phyloP scores from a whole-genome alignment of 2,888 invertebrate species.

The Microchrysa polita region DNA sequence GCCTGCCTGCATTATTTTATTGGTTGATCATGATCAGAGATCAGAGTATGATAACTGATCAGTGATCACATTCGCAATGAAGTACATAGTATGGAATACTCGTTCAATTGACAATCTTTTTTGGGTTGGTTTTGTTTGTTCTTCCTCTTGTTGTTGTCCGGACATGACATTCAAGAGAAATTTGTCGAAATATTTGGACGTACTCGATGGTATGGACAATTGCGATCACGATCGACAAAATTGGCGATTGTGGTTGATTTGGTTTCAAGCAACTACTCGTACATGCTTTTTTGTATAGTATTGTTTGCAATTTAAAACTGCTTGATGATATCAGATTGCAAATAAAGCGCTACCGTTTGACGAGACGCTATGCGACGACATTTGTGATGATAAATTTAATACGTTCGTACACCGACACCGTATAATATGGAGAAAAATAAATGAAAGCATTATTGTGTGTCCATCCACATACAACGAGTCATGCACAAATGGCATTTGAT shows the following conservation, averaged over 20 bases:
- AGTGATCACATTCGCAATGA: slow-evolving; percentile 2
- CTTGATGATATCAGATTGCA: slow-evolving; percentile 10
- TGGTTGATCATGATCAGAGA: no score
- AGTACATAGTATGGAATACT: no score
- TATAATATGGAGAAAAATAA: neutral
- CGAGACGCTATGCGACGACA: no score
- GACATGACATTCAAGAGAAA: neutral
- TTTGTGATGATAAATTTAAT: neutral
- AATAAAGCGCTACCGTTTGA: neutral
- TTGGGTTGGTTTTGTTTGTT: neutral
- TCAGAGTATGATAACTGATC: neutral
- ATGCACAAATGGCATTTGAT: slow-evolving; percentile 35
- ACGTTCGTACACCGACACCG: neutral
- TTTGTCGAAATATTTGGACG: slow-evolving; percentile 27
- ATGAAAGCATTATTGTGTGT: neutral
- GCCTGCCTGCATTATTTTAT: neutral
- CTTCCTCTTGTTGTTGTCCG: neutral
- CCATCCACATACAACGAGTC: slow-evolving; percentile 20
- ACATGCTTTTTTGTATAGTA: slow-evolving; percentile 1
- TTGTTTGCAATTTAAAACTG: slow-evolving; percentile 5
- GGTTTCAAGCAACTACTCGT: no score
- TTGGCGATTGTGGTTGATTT: slow-evolving; percentile 14
- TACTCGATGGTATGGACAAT: slow-evolving; percentile 19
- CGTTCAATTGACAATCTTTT: neutral
- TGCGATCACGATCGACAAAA: slow-evolving; percentile 30